Evolutionary conservation across 1,140 invertebrate species (phyloP).

Genomic region (Dryas iulia): DNA sequence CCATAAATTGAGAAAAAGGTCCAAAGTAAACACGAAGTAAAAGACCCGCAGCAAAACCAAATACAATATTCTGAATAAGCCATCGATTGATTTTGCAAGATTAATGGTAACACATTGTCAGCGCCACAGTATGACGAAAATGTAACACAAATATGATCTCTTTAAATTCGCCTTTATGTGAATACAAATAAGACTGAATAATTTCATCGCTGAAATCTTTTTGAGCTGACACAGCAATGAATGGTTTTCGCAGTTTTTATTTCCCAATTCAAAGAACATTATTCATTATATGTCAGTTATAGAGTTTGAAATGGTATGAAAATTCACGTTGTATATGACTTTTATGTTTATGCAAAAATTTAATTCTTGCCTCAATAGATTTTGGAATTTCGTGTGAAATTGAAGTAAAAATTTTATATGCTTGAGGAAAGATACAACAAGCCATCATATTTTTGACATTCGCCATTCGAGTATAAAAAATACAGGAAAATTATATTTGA

Average conservation of each 20-base stretch:
- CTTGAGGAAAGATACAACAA: neutral
- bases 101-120: constrained; percentile 78
- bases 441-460: neutral
- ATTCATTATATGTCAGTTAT: constrained; percentile 29
- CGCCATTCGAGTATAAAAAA: too few species aligned
- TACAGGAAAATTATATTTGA: too few species aligned
- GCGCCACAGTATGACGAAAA: constrained; percentile 72
- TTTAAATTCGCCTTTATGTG: constrained; percentile 62
- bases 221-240: constrained; percentile 57
- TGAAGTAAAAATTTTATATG: neutral
- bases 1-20: constrained; percentile 74
- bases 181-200: constrained; percentile 54
- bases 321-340: constrained; percentile 26
- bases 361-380: constrained; percentile 50
- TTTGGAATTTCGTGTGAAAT: constrained; percentile 76
- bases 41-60: constrained; percentile 72
- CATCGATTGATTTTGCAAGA: constrained; percentile 79
- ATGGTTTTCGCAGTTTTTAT: constrained; percentile 41
- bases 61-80: constrained; percentile 80
- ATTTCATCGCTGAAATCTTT: constrained; percentile 64
- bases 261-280: constrained; percentile 29
- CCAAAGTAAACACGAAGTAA: constrained; percentile 72
- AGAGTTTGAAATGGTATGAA: constrained; percentile 37
- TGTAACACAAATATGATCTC: constrained; percentile 49
- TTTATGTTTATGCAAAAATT: constrained; percentile 38